Base-by-base conservation (phyloP, 2,888 invertebrate genomes). In the Drosophila fungiperda region DNA sequence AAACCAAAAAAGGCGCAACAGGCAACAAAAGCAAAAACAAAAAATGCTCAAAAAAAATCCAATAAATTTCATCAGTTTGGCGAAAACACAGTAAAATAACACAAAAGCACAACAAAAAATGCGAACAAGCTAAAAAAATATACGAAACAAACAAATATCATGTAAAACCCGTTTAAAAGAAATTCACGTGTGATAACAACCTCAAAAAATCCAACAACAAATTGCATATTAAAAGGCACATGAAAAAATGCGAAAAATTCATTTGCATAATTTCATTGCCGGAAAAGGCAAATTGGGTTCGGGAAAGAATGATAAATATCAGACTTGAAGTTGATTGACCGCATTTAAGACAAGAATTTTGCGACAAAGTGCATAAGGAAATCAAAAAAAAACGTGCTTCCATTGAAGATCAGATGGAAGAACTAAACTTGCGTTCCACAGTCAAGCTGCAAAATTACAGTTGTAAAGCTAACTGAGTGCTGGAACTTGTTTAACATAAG, bases 81-180 rank as follows among this genome's bases (percentile, higher is more conserved):
- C 32, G 8, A 17, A 29, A 74, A 38, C 38, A 48, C 40, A 35
- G 17, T 52, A 42, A 29, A 57, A 58, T 17, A 57, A 42, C 55
- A 38, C 23, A 64, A 38, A 8, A 23, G 35, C 9, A 33, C 11
- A 15, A 11, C 1, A 45, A 50, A 53, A 49, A 11, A 49, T 17
- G 35, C n/a, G 35, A 29, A 72, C 50, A 58, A 61, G 55, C 12
- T 20, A 50, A 62, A 36, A 62, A 73, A 64, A 80, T 83, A 80
- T 83, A 61, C 52, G 38, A n/a, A 42, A 64, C 59, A 76, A 2
- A 72, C 71, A 55, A 59, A 71, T 68, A 70, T 73, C 67, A 70
- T 80, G 83, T 59, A 75, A 83, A 87, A 85, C 87, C 61, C 69
- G 85, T 85, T 85, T 87, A 65, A 87, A 85, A 87, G 85, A 85